phyloP scores from a whole-genome alignment of 2,888 invertebrate genomes.

The Parasteatoda lunata region DNA sequence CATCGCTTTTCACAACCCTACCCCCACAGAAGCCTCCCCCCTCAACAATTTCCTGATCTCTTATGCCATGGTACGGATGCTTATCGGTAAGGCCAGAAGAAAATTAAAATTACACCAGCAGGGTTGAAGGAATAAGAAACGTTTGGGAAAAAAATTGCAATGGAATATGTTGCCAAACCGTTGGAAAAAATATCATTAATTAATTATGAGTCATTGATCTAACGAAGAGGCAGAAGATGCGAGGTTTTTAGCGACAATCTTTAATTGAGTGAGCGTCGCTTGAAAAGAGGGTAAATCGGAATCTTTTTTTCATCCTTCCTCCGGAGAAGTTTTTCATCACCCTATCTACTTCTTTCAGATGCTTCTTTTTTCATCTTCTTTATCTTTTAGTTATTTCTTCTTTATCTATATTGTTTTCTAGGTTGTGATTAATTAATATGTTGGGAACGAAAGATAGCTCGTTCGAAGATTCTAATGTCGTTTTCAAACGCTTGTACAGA shows the following conservation, averaged over 20 bases:
- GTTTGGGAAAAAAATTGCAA: constrained; percentile 14
- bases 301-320: constrained; percentile 27
- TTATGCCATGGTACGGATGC: constrained; percentile 46
- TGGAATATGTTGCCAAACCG: constrained; percentile 25
- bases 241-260: constrained; percentile 65
- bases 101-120: constrained; percentile 60
- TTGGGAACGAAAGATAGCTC: constrained; percentile 24
- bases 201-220: constrained; percentile 68
- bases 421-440: constrained; percentile 60
- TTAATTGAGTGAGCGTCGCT: constrained; percentile 66
- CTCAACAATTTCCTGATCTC: constrained; percentile 57
- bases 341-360: constrained; percentile 67
- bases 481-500: constrained; percentile 42
- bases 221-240: constrained; percentile 38
- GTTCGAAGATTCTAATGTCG: constrained; percentile 20
- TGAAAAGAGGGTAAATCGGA: constrained; percentile 59
- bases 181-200: constrained; percentile 68
- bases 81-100: constrained; percentile 53
- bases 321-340: constrained; percentile 32
- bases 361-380: constrained; percentile 77
- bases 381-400: constrained; percentile 11
- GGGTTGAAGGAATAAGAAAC: constrained; percentile 29
- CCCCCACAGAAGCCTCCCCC: not conserved
- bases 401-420: constrained; percentile 57
- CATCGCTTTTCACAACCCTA: constrained; percentile 20